Percentiles rank a stretch among this genome's conserved stretches.
Evolutionary conservation across 2,113 vertebrate genomes (phyloP).

Genomic region (Coptodon bakossiorum): DNA sequence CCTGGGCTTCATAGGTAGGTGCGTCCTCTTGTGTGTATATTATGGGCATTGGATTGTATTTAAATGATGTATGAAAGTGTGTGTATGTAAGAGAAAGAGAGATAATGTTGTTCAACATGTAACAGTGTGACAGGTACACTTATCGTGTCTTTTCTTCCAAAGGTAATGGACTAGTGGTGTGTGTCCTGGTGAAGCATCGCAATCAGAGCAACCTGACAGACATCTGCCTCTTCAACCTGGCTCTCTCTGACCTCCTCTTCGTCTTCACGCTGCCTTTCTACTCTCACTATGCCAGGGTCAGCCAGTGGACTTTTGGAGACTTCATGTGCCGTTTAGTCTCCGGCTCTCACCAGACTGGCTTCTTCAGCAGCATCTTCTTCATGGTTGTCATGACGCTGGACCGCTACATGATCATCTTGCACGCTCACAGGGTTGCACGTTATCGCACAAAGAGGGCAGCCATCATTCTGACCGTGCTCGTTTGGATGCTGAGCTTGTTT

Average conservation of each 20-base stretch:
- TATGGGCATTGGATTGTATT: background rate
- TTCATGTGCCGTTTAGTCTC: conserved; percentile 73
- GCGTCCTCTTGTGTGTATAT: background rate
- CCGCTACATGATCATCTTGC: conserved; percentile 80
- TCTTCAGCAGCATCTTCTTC: conserved; percentile 82
- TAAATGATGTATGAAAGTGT: background rate
- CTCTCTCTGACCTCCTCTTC: conserved; percentile 82
- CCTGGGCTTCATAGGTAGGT: conserved; percentile 55
- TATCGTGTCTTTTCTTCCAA: background rate
- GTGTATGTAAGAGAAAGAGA: background rate
- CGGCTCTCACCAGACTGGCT: conserved; percentile 69
- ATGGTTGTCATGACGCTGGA: conserved; percentile 79
- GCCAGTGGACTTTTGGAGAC: conserved; percentile 76
- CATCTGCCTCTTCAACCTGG: conserved; percentile 82
- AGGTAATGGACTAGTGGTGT: conserved; percentile 79
- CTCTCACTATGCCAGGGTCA: conserved; percentile 39
- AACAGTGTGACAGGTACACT: background rate
- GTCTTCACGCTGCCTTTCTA: conserved; percentile 78
- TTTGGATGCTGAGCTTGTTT: conserved; percentile 66
- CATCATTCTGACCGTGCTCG: background rate
- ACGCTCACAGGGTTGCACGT: conserved; percentile 48
- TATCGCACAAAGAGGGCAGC: conserved; percentile 56
- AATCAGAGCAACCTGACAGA: conserved; percentile 75
- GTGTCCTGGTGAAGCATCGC: conserved; percentile 70
- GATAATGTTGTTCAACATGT: background rate